Conservation (phyloP, 2,113 vertebrate genomes). For the Furnarius figulus region DNA sequence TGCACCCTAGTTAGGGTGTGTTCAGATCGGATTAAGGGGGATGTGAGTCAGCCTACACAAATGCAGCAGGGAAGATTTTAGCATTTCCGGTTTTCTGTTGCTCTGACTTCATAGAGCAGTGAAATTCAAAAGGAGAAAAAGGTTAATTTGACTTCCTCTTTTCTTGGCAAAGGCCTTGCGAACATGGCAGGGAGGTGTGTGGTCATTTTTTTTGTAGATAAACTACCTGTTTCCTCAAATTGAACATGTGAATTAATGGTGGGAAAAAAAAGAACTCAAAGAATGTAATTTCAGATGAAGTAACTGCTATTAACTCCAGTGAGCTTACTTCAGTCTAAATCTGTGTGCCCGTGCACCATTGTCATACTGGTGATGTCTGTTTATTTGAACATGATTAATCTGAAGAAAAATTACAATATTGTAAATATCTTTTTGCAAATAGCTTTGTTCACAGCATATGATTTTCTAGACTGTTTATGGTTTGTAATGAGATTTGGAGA, state of each 20-base stretch:
- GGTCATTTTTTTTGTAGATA: background rate
- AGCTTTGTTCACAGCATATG: background rate
- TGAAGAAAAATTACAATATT: background rate
- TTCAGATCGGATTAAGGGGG: background rate
- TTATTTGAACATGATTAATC: background rate
- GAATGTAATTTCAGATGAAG: background rate
- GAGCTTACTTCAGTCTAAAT: background rate
- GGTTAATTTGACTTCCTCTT: background rate
- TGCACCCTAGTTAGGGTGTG: slow-evolving; percentile 1
- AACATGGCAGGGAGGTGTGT: background rate
- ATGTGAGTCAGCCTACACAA: slow-evolving; percentile 40
- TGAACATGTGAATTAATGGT: background rate
- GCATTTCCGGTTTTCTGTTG: slow-evolving; percentile 22
- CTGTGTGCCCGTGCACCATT: background rate
- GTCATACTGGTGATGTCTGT: background rate
- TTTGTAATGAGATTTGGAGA: background rate
- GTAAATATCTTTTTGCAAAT: background rate
- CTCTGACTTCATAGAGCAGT: background rate
- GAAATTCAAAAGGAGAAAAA: slow-evolving; percentile 54
- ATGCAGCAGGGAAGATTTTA: background rate
- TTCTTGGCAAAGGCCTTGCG: background rate
- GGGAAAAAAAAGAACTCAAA: background rate
- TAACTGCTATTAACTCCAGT: background rate
- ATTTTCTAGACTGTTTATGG: background rate
- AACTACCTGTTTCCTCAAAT: background rate